Percentiles rank a stretch among this genome's conserved stretches.
These are phyloP conservation scores for Theocolax elegans DNA, from an alignment of 1,140 invertebrate genomes.

Conservation along the genomic window DNA sequence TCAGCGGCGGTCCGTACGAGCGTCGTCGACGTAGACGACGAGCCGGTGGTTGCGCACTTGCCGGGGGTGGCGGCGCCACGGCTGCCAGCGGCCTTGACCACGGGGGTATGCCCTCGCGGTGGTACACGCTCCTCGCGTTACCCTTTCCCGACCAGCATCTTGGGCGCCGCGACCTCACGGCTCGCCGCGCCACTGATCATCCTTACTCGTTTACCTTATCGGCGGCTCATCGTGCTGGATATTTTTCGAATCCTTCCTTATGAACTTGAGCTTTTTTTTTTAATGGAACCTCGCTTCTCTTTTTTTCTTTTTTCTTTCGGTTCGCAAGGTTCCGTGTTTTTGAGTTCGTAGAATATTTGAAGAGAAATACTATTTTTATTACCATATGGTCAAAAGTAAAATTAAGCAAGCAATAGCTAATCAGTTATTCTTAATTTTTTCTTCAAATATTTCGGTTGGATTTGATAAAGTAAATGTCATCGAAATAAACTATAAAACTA, in stretches of 20 bases:
- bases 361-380: background rate
- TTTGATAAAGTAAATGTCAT: too few species aligned
- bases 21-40: background rate
- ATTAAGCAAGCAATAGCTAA: too few species aligned
- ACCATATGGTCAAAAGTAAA: too few species aligned
- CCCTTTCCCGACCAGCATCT: constrained; percentile 92
- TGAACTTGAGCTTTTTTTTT: constrained; percentile 35
- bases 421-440: too few species aligned
- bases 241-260: constrained; percentile 80
- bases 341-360: background rate
- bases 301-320: background rate
- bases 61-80: constrained; percentile 62
- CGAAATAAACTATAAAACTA: too few species aligned
- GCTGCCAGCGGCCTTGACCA: constrained; percentile 65
- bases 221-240: constrained; percentile 77
- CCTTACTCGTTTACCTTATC: constrained; percentile 66
- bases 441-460: too few species aligned
- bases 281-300: background rate
- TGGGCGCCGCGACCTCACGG: constrained; percentile 81
- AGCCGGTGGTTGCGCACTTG: constrained; percentile 56
- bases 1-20: constrained; percentile 61
- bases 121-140: constrained; percentile 89
- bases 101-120: constrained; percentile 71
- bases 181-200: constrained; percentile 75
- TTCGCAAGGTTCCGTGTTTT: too few species aligned